These are phyloP conservation scores for Halisarca cf. caerulea DNA, from an alignment of 37 sponge, comb jelly and placozoan species.

Conservation along the genomic window DNA sequence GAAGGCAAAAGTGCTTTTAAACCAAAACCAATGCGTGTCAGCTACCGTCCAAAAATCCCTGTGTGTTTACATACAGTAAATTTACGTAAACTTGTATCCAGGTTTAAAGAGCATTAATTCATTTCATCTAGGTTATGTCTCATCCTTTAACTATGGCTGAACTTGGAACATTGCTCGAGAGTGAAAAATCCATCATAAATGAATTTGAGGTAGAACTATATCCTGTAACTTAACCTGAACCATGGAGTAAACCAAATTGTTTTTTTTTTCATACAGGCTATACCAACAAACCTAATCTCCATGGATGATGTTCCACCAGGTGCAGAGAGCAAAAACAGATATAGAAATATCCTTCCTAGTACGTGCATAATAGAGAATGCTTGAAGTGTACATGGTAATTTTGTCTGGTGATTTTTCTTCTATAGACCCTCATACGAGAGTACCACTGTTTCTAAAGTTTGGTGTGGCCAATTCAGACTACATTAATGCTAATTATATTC, in stretches of 20 bases:
- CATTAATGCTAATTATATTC: conserved; percentile 89
- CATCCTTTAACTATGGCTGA: conserved; percentile 43
- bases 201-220: conserved; percentile 46
- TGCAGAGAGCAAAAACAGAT: conserved; percentile 85
- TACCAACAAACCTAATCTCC: conserved; percentile 60
- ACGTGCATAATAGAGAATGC: background rate
- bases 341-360: conserved; percentile 85
- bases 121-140: conserved; percentile 33
- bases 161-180: conserved; percentile 26
- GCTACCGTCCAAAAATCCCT: conserved; percentile 16
- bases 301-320: conserved; percentile 72
- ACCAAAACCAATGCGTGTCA: background rate
- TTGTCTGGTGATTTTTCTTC: background rate
- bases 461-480: conserved; percentile 87
- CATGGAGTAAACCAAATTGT: too few relatives aligned
- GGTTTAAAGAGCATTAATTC: too few relatives aligned
- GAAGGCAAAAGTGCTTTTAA: background rate
- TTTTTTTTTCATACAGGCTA: conserved; percentile 38
- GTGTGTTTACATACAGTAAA: background rate
- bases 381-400: background rate
- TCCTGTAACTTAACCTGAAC: too few relatives aligned
- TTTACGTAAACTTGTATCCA: too few relatives aligned
- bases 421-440: conserved; percentile 78
- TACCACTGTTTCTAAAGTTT: conserved; percentile 82
- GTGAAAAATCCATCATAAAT: conserved; percentile 21